Conservation (phyloP, 2,888 invertebrate species). For the Lacanobia oleracea region DNA sequence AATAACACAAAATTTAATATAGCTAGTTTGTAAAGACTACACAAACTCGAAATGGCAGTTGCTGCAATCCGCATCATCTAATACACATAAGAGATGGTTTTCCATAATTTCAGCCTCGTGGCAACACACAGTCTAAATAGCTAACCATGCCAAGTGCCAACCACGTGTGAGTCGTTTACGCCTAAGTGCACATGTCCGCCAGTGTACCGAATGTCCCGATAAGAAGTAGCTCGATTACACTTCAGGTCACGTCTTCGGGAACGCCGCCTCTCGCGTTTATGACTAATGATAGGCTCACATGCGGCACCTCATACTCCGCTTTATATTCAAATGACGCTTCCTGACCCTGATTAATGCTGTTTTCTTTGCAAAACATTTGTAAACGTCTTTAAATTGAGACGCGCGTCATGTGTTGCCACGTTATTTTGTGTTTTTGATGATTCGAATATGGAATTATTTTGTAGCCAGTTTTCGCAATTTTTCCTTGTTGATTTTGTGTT, state of each 20-base stretch:
- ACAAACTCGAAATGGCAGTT: background rate
- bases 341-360: constrained; percentile 88
- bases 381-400: constrained; percentile 79
- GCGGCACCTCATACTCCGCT: constrained; percentile 80
- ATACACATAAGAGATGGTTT: background rate
- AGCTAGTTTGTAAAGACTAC: too few relatives aligned
- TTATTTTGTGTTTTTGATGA: constrained; percentile 41
- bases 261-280: constrained; percentile 82
- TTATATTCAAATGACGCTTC: constrained; percentile 90
- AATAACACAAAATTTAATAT: too few relatives aligned
- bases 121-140: constrained; percentile 27
- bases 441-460: background rate
- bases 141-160: constrained; percentile 39
- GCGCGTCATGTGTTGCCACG: constrained; percentile 66
- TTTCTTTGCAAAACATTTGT: constrained; percentile 86
- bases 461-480: fast-evolving
- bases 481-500: background rate
- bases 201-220: constrained; percentile 71
- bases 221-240: constrained; percentile 73
- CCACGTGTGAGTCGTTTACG: constrained; percentile 68
- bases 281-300: constrained; percentile 90
- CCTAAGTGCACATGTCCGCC: constrained; percentile 77
- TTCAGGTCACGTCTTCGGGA: constrained; percentile 82
- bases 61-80: background rate
- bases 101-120: background rate